Conservation (phyloP, 2,113 vertebrate species). For the Tragelaphus buxtoni region DNA sequence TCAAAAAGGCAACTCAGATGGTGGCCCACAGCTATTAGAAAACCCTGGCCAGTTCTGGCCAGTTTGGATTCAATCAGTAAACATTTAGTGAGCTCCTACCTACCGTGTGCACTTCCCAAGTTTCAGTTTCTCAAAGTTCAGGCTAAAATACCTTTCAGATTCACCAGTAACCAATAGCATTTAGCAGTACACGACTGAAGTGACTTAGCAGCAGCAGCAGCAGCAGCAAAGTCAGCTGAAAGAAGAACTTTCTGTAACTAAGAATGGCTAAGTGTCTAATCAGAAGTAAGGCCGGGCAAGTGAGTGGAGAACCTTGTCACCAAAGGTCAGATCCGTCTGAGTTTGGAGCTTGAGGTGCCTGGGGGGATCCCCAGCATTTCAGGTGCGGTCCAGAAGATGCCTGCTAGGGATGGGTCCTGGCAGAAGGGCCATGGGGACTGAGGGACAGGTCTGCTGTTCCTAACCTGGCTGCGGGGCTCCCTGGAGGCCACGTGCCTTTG, state of each 20-base stretch:
- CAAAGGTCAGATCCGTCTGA: neutral
- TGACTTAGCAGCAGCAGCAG: too few relatives aligned
- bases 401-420: neutral
- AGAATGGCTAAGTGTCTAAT: neutral
- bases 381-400: neutral
- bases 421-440: neutral
- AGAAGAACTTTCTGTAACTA: neutral
- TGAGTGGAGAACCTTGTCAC: neutral
- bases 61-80: neutral
- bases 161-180: neutral
- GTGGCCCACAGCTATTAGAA: neutral
- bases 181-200: neutral
- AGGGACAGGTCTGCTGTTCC: neutral
- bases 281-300: neutral
- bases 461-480: neutral
- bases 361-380: neutral
- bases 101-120: neutral
- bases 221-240: neutral
- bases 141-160: neutral
- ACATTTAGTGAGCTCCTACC: neutral
- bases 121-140: neutral
- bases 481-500: neutral
- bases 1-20: neutral
- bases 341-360: neutral
- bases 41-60: neutral